Conservation (phyloP, 1,140 invertebrate species). For the Probaryconus sp. region DNA sequence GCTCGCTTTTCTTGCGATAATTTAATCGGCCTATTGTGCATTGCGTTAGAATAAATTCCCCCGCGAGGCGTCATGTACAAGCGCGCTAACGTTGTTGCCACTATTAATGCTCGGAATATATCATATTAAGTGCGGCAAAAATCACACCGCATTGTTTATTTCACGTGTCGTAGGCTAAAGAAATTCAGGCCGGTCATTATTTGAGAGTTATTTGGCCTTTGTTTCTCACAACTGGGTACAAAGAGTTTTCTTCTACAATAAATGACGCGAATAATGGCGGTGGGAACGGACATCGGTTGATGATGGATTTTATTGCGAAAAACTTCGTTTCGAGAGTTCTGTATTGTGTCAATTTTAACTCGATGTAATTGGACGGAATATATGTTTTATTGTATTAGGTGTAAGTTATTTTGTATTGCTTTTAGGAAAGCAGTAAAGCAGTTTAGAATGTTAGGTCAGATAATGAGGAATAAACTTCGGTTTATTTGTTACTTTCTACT, state of each 20-base stretch:
- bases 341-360: too few relatives aligned
- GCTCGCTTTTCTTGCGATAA: slow-evolving; percentile 53
- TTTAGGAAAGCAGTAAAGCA: too few relatives aligned
- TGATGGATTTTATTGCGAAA: slow-evolving; percentile 49
- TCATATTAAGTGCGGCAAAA: slow-evolving; percentile 50
- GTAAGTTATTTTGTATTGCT: too few relatives aligned
- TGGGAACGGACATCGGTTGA: slow-evolving; percentile 34
- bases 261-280: slow-evolving; percentile 48
- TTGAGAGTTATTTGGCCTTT: slow-evolving; percentile 52
- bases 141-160: slow-evolving; percentile 56
- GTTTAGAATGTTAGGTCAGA: too few relatives aligned
- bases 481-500: too few relatives aligned
- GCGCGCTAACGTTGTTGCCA: slow-evolving; percentile 41
- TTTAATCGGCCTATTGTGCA: slow-evolving; percentile 56
- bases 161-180: slow-evolving; percentile 44
- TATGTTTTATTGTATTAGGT: too few relatives aligned
- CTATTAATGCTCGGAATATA: slow-evolving; percentile 58
- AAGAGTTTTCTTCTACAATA: slow-evolving; percentile 36
- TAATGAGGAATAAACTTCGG: too few relatives aligned
- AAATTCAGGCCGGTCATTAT: slow-evolving; percentile 54
- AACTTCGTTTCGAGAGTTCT: too few relatives aligned
- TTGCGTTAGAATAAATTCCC: slow-evolving; percentile 55
- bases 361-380: too few relatives aligned
- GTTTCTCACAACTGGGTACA: slow-evolving; percentile 40
- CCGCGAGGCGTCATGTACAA: slow-evolving; percentile 46